Evolutionary conservation across 2,797 vertebrate genomes (phyloP).

Genomic region (Urocyon cinereoargenteus): DNA sequence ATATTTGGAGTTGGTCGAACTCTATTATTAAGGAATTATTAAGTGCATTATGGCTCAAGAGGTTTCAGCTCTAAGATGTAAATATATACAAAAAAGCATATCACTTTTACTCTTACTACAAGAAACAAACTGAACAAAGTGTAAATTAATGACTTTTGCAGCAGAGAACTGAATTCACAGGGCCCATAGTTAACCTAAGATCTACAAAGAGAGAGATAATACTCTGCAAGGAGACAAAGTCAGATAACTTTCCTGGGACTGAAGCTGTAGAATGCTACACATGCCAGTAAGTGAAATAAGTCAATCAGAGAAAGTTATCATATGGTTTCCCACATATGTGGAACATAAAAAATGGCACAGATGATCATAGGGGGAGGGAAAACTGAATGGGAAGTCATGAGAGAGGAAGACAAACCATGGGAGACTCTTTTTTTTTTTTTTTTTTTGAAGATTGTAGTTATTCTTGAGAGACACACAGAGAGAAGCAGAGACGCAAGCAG

Average conservation of each 20-base stretch:
- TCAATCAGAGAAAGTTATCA: neutral
- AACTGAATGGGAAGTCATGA: too few species aligned
- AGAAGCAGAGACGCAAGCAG: too few species aligned
- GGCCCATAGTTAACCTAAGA: neutral
- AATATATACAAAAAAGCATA: neutral
- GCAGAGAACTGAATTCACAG: neutral
- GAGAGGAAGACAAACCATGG: too few species aligned
- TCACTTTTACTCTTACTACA: neutral
- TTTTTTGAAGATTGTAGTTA: too few species aligned
- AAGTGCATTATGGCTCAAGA: neutral
- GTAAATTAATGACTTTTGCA: neutral
- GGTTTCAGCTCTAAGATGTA: neutral
- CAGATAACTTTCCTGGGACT: neutral
- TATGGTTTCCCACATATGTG: too few species aligned
- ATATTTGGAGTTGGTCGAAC: neutral
- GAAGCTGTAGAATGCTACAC: neutral
- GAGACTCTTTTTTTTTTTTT: too few species aligned
- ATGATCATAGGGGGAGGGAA: too few species aligned
- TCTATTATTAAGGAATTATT: neutral
- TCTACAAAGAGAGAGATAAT: neutral
- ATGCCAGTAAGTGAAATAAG: neutral
- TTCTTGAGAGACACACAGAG: too few species aligned
- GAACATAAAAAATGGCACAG: too few species aligned
- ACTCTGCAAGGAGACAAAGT: neutral
- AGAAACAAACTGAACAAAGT: neutral